These are phyloP conservation scores for Acanthurus lineatus DNA, from an alignment of 2,797 vertebrate genomes.

Conservation along the genomic window DNA sequence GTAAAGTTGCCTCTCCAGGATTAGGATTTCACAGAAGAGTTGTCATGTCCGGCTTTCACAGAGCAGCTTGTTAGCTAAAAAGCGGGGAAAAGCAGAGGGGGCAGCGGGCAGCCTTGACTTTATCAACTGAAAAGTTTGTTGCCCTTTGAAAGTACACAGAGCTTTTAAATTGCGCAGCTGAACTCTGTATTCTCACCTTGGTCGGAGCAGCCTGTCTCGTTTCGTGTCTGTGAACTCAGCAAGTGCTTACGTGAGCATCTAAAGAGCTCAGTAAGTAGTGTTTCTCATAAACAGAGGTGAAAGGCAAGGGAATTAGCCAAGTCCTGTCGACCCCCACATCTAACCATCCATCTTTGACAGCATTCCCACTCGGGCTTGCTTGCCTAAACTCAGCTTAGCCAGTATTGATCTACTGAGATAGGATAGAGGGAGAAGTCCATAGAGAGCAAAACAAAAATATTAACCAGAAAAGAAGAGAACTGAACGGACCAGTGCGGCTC, in stretches of 20 bases:
- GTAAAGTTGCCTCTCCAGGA: slow-evolving; percentile 65
- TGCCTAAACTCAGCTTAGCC: slow-evolving; percentile 43
- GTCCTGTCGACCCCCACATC: slow-evolving; percentile 15
- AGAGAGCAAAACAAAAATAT: slow-evolving; percentile 63
- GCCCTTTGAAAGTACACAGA: slow-evolving; percentile 78
- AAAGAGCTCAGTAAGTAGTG: not conserved
- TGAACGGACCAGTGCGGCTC: slow-evolving; percentile 28
- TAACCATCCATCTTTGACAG: slow-evolving; percentile 29
- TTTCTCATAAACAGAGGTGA: slow-evolving; percentile 27
- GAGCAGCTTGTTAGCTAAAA: slow-evolving; percentile 54
- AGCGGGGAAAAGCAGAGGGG: not conserved
- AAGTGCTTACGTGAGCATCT: slow-evolving; percentile 24
- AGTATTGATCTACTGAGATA: slow-evolving; percentile 56
- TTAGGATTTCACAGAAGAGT: slow-evolving; percentile 67
- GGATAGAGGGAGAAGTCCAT: slow-evolving; percentile 37
- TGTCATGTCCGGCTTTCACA: slow-evolving; percentile 59
- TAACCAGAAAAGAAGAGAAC: slow-evolving; percentile 31
- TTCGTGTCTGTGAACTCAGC: slow-evolving; percentile 31
- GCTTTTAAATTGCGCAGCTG: slow-evolving; percentile 51
- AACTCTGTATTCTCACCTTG: slow-evolving; percentile 53
- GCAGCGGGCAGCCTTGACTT: slow-evolving; percentile 64
- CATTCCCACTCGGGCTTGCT: slow-evolving; percentile 31
- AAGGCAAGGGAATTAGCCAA: slow-evolving; percentile 38
- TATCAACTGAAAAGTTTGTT: slow-evolving; percentile 76
- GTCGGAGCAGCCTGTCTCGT: slow-evolving; percentile 17